Percentiles rank a stretch among this genome's conserved stretches.
These are phyloP conservation scores for Drosophila kambysellisi DNA, from an alignment of 2,888 invertebrate genomes.

Conservation along the genomic window DNA sequence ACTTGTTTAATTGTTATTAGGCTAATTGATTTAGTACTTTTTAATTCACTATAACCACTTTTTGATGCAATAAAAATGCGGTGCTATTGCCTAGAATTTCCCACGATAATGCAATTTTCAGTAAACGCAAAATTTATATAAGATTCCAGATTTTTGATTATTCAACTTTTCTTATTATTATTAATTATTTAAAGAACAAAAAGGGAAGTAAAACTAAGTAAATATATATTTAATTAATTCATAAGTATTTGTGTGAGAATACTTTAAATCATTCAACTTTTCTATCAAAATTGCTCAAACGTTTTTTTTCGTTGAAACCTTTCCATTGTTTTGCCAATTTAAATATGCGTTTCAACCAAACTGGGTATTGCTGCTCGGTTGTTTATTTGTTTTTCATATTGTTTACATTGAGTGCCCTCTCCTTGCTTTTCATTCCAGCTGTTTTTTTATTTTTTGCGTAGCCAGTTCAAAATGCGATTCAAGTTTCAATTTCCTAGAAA, in stretches of 20 bases:
- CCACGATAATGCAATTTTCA: not conserved
- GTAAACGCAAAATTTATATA: not conserved
- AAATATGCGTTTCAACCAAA: not conserved
- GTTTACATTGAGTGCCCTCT: constrained; percentile 11
- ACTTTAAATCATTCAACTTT: not conserved
- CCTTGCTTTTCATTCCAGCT: not conserved
- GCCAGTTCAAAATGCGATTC: constrained; percentile 28
- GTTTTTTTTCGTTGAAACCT: not conserved
- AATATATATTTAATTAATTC: not conserved
- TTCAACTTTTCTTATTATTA: no score
- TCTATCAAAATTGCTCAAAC: not conserved
- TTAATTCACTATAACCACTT: not conserved
- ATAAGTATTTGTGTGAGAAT: not conserved
- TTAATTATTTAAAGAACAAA: no score
- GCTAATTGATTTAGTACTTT: constrained; percentile 26
- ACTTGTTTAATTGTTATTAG: constrained; percentile 25
- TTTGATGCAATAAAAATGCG: not conserved
- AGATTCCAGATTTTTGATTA: not conserved
- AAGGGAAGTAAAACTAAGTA: not conserved
- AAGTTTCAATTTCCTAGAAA: constrained; percentile 57
- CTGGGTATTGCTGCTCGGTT: constrained; percentile 10
- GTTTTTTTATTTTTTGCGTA: not conserved
- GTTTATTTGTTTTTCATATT: constrained; percentile 12
- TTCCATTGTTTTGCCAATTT: not conserved
- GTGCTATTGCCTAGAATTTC: not conserved